These are phyloP conservation scores for Mionectes macconnelli DNA, from an alignment of 2,113 vertebrate genomes.

Conservation along the genomic window DNA sequence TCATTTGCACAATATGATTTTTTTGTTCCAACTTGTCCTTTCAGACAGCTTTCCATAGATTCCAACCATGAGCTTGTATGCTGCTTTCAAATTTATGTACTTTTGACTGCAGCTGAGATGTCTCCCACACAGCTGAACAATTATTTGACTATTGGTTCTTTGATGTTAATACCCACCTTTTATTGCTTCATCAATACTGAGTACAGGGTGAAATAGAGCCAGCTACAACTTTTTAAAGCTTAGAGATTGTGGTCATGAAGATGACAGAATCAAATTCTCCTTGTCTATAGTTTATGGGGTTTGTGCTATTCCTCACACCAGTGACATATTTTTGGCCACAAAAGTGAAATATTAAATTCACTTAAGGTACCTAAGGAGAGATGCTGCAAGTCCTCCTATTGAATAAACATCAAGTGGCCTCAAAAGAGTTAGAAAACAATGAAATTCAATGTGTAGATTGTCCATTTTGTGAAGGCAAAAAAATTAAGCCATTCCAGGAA, in stretches of 20 bases:
- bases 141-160: conserved; percentile 40
- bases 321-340: conserved; percentile 18
- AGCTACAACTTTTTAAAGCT: conserved; percentile 45
- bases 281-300: conserved; percentile 19
- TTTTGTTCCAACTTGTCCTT: background rate
- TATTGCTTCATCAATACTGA: conserved; percentile 44
- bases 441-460: background rate
- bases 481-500: background rate
- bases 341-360: conserved; percentile 47
- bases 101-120: background rate
- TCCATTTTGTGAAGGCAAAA: background rate
- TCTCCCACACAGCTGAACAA: conserved; percentile 10
- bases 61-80: background rate
- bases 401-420: background rate
- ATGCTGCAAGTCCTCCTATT: background rate
- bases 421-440: background rate
- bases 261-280: conserved; percentile 39
- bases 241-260: conserved; percentile 3
- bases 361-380: background rate
- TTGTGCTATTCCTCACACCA: conserved; percentile 25
- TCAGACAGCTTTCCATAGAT: background rate
- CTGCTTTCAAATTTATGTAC: conserved; percentile 29
- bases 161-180: conserved; percentile 15
- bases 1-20: background rate
- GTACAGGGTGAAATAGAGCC: conserved; percentile 5